Base-by-base conservation (phyloP, 1,140 invertebrate genomes). In the Anastrepha ludens region DNA sequence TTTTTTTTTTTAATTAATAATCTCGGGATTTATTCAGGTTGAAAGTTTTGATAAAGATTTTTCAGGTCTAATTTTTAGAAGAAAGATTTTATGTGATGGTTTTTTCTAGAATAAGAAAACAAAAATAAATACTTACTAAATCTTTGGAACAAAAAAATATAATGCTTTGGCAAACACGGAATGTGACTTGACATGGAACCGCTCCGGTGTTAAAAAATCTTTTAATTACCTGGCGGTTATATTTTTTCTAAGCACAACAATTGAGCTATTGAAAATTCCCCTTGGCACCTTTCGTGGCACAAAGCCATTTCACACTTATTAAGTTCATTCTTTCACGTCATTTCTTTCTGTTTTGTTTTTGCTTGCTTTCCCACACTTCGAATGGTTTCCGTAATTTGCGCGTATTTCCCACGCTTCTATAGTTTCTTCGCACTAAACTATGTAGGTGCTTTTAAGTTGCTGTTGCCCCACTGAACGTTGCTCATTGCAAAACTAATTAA, bases 341-440 rank as follows among this genome's bases (percentile, higher is more conserved):
- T 67, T 29, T 29, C 29, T 29, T 29, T 29, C 29, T 29, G 0
- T 29, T 29, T 29, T 29, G 29, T 29, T 5, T 62, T 62, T 62
- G 60, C 60, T 62, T 62, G n/a, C 60, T 62, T 62, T 9, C 60
- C 15, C 60, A 67, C 29, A 78, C 44, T 78, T 78, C 3, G 47
- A 5, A 78, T 20, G 11, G 47, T 13, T 58, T 55, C 47, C n/a
- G 8, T 55, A 3, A 3, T 50, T 55, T n/a, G 74, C 9, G 47
- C 17, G 50, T 0, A 58, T 55, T 81, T 81, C 74, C 4, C 74
- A 81, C 74, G 74, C n/a, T 81, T 81, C 41, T 11, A 81, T 81
- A n/a, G 50, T 15, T 44, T 74, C 47, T 55, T 81, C 5, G 44
- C 47, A 58, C n/a, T 55, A 17, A 74, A 15, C 5, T 67, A 7